phyloP scores from a whole-genome alignment of 2,113 vertebrate species.

The Scomber colias region DNA sequence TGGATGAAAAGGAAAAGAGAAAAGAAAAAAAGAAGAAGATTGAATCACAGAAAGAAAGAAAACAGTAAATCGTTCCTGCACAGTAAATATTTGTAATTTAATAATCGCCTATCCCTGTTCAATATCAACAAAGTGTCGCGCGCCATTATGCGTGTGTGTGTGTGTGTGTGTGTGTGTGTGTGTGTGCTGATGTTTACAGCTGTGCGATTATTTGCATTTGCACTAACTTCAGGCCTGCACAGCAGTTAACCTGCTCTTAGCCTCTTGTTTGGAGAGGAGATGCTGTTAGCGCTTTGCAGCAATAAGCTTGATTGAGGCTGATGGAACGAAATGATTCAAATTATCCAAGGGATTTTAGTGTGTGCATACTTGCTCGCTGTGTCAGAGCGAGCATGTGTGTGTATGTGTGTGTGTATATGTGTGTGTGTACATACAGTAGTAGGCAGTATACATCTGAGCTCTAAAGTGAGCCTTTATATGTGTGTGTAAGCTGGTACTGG shows the following conservation, averaged over 20 bases:
- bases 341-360: conserved; percentile 31
- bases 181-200: conserved; percentile 11
- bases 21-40: neutral
- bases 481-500: neutral
- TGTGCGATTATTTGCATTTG: conserved; percentile 14
- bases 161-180: neutral
- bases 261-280: conserved; percentile 26
- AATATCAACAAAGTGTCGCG: neutral
- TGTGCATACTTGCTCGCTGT: neutral
- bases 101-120: neutral
- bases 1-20: neutral
- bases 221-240: conserved; percentile 7
- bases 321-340: conserved; percentile 50
- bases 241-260: conserved; percentile 39
- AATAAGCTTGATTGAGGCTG: conserved; percentile 50
- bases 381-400: neutral
- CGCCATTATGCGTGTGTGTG: neutral
- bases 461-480: neutral
- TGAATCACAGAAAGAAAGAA: neutral
- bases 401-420: neutral
- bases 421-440: too few species aligned
- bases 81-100: neutral
- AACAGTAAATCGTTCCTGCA: neutral
- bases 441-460: too few species aligned
- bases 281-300: conserved; percentile 5